Evolutionary conservation across 2,888 invertebrate species (phyloP).

Genomic region (Pantelozetes paolii): DNA sequence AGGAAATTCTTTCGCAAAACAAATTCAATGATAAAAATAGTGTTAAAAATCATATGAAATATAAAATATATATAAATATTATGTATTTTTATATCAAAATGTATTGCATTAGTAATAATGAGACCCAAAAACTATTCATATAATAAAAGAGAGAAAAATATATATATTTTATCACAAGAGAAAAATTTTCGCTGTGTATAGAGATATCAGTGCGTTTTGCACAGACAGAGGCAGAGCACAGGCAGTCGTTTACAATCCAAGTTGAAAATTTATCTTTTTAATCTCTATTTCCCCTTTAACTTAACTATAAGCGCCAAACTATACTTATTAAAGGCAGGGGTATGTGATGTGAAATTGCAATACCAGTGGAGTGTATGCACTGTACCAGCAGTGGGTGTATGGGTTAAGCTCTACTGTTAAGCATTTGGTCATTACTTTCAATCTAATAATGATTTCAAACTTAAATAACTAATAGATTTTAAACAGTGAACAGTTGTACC

Average conservation of each 20-base stretch:
- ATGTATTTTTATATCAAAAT: no score
- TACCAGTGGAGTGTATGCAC: no score
- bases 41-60: background rate
- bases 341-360: background rate
- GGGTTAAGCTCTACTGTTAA: background rate
- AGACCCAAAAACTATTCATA: slow-evolving; percentile 18
- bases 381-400: background rate
- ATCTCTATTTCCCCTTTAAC: slow-evolving; percentile 32
- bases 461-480: background rate
- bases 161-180: background rate
- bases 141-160: background rate
- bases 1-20: background rate
- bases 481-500: background rate
- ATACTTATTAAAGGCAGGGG: background rate
- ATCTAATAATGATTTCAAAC: background rate
- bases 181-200: slow-evolving; percentile 3
- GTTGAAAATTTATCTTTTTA: slow-evolving; percentile 21
- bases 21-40: background rate
- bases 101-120: slow-evolving; percentile 25
- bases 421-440: slow-evolving; percentile 16
- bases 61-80: background rate
- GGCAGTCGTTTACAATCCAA: background rate
- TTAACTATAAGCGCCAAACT: slow-evolving; percentile 1
- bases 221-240: background rate
- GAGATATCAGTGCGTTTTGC: background rate